phyloP scores from a whole-genome alignment of 2,113 vertebrate species.

The Burhinus bistriatus region DNA sequence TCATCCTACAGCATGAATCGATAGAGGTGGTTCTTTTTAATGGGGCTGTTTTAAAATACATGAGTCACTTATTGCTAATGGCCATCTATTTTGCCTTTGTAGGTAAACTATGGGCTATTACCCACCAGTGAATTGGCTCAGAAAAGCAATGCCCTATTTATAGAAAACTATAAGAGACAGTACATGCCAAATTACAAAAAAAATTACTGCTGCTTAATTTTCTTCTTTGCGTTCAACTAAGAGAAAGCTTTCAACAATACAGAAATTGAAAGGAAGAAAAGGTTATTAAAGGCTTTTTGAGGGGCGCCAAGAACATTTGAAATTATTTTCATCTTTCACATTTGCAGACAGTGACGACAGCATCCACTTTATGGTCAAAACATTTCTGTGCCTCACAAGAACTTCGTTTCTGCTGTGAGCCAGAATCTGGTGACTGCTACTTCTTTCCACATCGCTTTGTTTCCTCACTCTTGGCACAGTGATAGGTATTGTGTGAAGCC shows the following conservation, averaged over 20 bases:
- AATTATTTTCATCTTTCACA: neutral
- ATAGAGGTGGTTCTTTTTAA: neutral
- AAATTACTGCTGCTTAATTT: neutral
- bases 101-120: neutral
- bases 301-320: neutral
- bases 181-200: neutral
- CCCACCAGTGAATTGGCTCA: neutral
- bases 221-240: neutral
- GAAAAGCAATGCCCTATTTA: constrained; percentile 22
- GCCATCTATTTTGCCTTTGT: constrained; percentile 7
- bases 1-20: neutral
- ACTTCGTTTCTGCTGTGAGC: neutral
- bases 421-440: neutral
- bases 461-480: neutral
- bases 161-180: neutral
- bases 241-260: neutral
- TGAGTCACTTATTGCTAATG: constrained; percentile 36
- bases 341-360: constrained; percentile 37
- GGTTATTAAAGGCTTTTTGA: neutral
- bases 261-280: neutral
- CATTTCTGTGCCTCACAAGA: neutral
- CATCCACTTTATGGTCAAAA: neutral
- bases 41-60: constrained; percentile 16
- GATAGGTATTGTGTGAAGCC: neutral
- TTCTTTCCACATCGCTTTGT: neutral